Evolutionary conservation across 2,888 invertebrate genomes (phyloP).

Genomic region (Himalopsyche tibetana): DNA sequence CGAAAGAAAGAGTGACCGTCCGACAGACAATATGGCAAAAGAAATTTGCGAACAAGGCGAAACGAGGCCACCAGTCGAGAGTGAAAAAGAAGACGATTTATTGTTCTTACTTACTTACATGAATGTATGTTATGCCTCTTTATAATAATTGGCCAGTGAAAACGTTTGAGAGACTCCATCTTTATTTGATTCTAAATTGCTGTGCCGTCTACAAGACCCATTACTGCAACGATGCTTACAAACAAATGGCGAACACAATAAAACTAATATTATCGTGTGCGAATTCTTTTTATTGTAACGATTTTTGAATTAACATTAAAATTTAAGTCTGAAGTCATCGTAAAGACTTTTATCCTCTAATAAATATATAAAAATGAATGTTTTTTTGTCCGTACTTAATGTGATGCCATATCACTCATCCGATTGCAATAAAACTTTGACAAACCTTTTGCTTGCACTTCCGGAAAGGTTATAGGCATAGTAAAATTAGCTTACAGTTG

Average conservation of each 20-base stretch:
- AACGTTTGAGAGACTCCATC: not conserved
- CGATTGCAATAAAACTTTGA: too few relatives aligned
- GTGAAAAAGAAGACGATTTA: slow-evolving; percentile 50
- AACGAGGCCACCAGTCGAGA: slow-evolving; percentile 47
- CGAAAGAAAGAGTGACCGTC: slow-evolving; percentile 12
- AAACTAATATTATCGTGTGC: not conserved
- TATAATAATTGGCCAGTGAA: slow-evolving; percentile 6
- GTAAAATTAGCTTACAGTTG: too few relatives aligned
- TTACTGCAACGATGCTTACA: not conserved
- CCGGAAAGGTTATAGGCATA: too few relatives aligned
- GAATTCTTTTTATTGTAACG: not conserved
- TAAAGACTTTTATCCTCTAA: too few relatives aligned
- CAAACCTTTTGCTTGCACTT: too few relatives aligned
- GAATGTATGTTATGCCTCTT: slow-evolving; percentile 12
- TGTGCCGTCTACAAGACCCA: not conserved
- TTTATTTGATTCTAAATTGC: not conserved
- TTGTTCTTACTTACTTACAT: not conserved
- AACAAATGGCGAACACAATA: not conserved
- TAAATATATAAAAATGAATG: too few relatives aligned
- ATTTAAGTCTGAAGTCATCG: too few relatives aligned
- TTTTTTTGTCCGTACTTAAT: too few relatives aligned
- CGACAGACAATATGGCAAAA: not conserved
- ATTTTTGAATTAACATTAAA: too few relatives aligned
- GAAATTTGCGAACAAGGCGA: slow-evolving; percentile 10
- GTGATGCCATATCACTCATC: too few relatives aligned